A percentile compares a stretch with the other conserved stretches of the same genome.
Conservation (phyloP, 2,888 invertebrate genomes). For the Odontothrips loti region DNA sequence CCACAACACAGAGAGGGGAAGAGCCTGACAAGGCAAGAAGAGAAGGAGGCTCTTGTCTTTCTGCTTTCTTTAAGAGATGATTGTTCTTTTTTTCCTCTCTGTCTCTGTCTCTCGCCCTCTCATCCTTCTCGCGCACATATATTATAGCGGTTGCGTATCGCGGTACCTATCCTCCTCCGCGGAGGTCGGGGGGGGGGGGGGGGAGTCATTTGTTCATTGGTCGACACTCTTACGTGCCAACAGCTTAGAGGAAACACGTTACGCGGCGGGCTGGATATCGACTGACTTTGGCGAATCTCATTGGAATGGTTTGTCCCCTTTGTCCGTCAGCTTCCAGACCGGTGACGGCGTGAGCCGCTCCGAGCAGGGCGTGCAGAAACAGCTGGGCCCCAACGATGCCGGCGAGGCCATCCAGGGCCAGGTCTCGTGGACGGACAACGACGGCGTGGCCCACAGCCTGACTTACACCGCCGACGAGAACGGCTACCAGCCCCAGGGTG, state of each 20-base stretch:
- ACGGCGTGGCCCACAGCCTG: neutral
- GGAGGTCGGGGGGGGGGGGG: too few species aligned
- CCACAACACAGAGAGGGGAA: too few species aligned
- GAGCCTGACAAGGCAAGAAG: too few species aligned
- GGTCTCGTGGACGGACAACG: conserved; percentile 17
- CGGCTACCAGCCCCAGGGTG: conserved; percentile 1
- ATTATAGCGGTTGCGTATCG: too few species aligned
- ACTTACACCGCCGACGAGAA: conserved; percentile 15
- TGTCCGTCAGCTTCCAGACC: conserved; percentile 18
- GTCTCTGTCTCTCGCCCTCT: neutral
- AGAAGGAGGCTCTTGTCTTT: too few species aligned
- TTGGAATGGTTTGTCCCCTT: neutral
- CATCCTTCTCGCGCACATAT: neutral
- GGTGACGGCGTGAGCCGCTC: conserved; percentile 17
- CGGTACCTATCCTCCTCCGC: too few species aligned
- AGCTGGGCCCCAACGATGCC: conserved; percentile 9
- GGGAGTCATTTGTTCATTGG: too few species aligned
- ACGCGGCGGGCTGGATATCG: too few species aligned
- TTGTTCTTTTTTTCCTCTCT: neutral
- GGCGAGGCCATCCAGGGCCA: conserved; percentile 23
- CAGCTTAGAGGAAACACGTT: too few species aligned
- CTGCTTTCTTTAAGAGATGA: too few species aligned
- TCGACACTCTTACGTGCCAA: too few species aligned
- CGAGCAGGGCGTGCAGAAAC: conserved; percentile 18
- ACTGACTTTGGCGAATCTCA: too few species aligned